A percentile compares a stretch with the other conserved stretches of the same genome.
Conservation (phyloP, 1,140 invertebrate species). For the Pogonognathellus flavescens region DNA sequence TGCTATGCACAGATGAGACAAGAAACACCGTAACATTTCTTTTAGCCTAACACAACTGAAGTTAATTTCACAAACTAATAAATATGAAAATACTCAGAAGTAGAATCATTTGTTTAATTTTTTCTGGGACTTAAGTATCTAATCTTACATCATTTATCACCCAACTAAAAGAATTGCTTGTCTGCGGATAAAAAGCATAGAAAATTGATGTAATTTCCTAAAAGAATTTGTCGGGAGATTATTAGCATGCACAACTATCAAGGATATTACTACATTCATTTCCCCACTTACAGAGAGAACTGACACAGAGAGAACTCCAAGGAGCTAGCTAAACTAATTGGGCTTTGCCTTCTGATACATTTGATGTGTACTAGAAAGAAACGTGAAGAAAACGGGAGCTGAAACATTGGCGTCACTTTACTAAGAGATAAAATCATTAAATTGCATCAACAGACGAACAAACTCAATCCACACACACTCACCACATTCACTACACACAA, state of each 20-base stretch:
- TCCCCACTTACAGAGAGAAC: background rate
- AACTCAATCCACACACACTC: background rate
- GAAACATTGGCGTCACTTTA: constrained; percentile 38
- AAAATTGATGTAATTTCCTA: constrained; percentile 37
- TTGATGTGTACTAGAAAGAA: background rate
- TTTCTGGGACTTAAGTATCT: background rate
- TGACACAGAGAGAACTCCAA: background rate
- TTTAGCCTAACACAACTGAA: background rate
- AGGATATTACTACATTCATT: background rate
- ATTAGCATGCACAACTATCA: background rate
- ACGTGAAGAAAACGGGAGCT: constrained; percentile 3
- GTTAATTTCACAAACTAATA: constrained; percentile 12
- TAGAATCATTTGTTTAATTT: constrained; percentile 19
- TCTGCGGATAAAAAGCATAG: background rate
- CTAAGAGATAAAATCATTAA: constrained; percentile 24
- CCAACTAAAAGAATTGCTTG: background rate
- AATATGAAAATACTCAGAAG: background rate
- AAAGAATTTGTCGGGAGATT: constrained; percentile 35
- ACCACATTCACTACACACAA: constrained; percentile 11
- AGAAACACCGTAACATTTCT: background rate
- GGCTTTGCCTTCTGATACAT: background rate
- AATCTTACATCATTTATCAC: constrained; percentile 3
- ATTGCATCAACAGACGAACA: background rate
- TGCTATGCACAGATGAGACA: background rate
- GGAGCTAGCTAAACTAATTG: constrained; percentile 29